Conservation (phyloP, 35 echinoderm and acorn worm species). For the Chiridota heheva region DNA sequence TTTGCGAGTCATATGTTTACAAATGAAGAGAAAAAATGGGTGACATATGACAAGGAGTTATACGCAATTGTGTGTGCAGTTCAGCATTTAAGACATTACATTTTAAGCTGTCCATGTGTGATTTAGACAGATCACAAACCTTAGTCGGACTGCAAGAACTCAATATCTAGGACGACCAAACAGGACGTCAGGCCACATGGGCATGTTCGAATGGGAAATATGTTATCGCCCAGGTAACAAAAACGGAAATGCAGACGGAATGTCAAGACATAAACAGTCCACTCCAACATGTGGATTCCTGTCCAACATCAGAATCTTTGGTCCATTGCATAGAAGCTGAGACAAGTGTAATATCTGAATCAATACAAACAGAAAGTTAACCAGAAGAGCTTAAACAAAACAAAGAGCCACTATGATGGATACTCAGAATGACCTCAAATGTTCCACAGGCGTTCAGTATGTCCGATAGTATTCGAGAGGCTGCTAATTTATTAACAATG, state of each 20-base stretch:
- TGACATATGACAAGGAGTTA: slow-evolving; percentile 10
- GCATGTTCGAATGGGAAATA: slow-evolving; percentile 26
- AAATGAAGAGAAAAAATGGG: slow-evolving; percentile 18
- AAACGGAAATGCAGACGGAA: slow-evolving; percentile 7
- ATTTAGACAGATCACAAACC: slow-evolving; percentile 62
- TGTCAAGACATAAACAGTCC: too few species aligned
- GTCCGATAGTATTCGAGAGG: too few species aligned
- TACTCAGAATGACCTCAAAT: too few species aligned
- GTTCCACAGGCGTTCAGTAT: too few species aligned
- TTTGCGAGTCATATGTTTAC: slow-evolving; percentile 20
- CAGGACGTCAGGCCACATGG: too few species aligned
- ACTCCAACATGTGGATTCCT: background rate
- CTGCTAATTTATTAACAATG: background rate
- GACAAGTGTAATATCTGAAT: background rate
- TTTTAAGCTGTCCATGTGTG: background rate
- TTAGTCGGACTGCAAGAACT: too few species aligned
- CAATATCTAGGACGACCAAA: too few species aligned
- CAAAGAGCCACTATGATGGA: background rate
- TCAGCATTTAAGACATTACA: slow-evolving; percentile 61
- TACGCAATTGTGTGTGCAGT: slow-evolving; percentile 14
- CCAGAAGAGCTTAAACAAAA: background rate
- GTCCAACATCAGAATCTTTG: slow-evolving; percentile 10
- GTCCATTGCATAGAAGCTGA: background rate
- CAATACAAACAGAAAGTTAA: background rate
- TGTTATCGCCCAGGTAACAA: slow-evolving; percentile 17